These are phyloP conservation scores for Falco rusticolus DNA, from an alignment of 2,797 vertebrate species.

Conservation along the genomic window DNA sequence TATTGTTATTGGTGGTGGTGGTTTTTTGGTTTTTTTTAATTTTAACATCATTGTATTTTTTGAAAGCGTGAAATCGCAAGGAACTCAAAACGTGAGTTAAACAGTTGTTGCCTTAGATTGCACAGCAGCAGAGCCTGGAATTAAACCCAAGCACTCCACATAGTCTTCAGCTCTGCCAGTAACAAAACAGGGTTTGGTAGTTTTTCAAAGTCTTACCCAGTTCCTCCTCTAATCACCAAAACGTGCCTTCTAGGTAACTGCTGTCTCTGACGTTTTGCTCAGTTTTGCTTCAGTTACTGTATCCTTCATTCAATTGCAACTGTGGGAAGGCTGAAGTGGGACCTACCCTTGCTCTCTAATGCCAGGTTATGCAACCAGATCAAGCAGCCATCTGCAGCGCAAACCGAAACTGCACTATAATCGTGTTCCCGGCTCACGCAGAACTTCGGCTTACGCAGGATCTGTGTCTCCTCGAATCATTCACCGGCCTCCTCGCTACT, in stretches of 20 bases:
- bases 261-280: not conserved
- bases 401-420: slow-evolving; percentile 14
- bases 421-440: not conserved
- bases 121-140: not conserved
- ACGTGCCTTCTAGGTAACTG: not conserved
- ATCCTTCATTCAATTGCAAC: not conserved
- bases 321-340: not conserved
- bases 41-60: not conserved
- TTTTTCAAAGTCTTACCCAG: not conserved
- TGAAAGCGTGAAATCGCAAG: not conserved
- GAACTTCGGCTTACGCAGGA: not conserved
- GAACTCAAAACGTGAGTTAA: not conserved
- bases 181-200: not conserved
- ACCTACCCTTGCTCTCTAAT: not conserved
- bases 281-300: not conserved
- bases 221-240: not conserved
- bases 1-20: not conserved
- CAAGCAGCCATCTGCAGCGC: slow-evolving; percentile 55
- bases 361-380: slow-evolving; percentile 45
- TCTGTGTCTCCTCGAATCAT: slow-evolving; percentile 34
- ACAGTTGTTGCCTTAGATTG: not conserved
- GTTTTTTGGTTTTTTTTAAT: not conserved
- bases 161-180: not conserved
- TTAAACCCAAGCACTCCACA: not conserved
- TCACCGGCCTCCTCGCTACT: not conserved